Evolutionary conservation across 2,888 invertebrate species (phyloP).

Genomic region (Ligdia adustata): DNA sequence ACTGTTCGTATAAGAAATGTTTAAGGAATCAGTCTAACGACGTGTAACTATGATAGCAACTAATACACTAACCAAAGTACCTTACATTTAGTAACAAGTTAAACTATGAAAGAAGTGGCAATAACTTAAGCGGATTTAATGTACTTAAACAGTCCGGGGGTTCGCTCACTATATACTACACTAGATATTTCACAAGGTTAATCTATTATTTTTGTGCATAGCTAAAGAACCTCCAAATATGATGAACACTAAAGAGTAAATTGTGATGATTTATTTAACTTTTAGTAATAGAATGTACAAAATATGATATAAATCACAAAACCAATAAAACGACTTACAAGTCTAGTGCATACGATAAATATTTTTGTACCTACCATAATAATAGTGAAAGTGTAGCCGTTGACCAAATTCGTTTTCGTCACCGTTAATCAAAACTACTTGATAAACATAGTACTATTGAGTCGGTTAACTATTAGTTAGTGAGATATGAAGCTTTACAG

Average conservation of each 20-base stretch:
- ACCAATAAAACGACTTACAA: constrained; percentile 52
- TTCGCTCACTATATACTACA: constrained; percentile 48
- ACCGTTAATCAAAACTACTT: constrained; percentile 39
- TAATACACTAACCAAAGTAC: constrained; percentile 40
- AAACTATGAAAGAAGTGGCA: constrained; percentile 24
- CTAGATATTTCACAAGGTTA: constrained; percentile 37
- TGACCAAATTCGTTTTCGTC: constrained; percentile 62
- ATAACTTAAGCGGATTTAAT: constrained; percentile 39
- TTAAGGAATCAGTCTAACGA: constrained; percentile 6
- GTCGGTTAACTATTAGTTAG: constrained; percentile 55
- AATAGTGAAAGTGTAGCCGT: constrained; percentile 67
- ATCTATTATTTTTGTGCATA: constrained; percentile 20
- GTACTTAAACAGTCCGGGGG: constrained; percentile 49
- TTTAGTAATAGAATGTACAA: constrained; percentile 77
- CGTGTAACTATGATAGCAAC: constrained; percentile 22
- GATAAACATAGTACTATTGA: constrained; percentile 42
- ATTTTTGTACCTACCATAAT: constrained; percentile 80
- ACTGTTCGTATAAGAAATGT: constrained; percentile 10
- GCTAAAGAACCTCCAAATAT: constrained; percentile 35
- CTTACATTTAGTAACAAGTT: constrained; percentile 25
- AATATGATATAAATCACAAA: constrained; percentile 70
- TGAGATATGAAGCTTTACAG: constrained; percentile 65
- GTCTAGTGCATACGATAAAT: constrained; percentile 56
- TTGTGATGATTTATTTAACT: constrained; percentile 70
- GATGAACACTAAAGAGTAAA: constrained; percentile 60